phyloP scores from a whole-genome alignment of 2,797 vertebrate genomes.

The Gila robusta region DNA sequence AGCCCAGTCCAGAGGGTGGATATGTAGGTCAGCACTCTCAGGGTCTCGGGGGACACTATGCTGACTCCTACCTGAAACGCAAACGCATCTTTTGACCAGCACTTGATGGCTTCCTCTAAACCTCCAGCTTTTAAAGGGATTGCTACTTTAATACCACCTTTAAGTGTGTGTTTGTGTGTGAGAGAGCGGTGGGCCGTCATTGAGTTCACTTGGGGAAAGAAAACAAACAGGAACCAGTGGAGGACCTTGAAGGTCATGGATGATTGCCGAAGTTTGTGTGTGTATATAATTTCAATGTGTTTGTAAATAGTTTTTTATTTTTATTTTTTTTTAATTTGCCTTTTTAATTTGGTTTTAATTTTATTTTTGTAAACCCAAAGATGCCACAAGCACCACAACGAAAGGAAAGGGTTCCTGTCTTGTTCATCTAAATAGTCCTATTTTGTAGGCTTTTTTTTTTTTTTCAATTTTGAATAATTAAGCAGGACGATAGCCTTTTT shows the following conservation, averaged over 20 bases:
- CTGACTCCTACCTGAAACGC: slow-evolving; percentile 93
- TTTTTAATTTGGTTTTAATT: slow-evolving; percentile 44
- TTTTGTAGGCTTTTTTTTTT: slow-evolving; percentile 8
- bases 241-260: slow-evolving; percentile 58
- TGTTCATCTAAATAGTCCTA: slow-evolving; percentile 11
- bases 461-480: slow-evolving; percentile 37
- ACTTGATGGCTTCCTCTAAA: slow-evolving; percentile 44
- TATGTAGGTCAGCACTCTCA: slow-evolving; percentile 95
- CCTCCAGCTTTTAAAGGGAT: slow-evolving; percentile 52
- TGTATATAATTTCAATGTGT: slow-evolving; percentile 78
- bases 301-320: slow-evolving; percentile 73
- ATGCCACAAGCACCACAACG: slow-evolving; percentile 41
- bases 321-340: slow-evolving; percentile 44
- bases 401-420: background rate
- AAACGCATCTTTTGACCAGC: slow-evolving; percentile 89
- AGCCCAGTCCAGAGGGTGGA: slow-evolving; percentile 91
- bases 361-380: slow-evolving; percentile 29
- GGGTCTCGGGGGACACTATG: slow-evolving; percentile 92
- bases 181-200: background rate
- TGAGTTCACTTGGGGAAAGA: background rate
- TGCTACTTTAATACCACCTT: slow-evolving; percentile 7
- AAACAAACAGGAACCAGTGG: background rate
- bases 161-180: slow-evolving; percentile 35
- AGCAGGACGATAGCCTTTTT: slow-evolving; percentile 55
- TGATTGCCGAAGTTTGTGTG: slow-evolving; percentile 64